These are phyloP conservation scores for Laspeyria flexula DNA, from an alignment of 2,888 invertebrate genomes.

Conservation along the genomic window DNA sequence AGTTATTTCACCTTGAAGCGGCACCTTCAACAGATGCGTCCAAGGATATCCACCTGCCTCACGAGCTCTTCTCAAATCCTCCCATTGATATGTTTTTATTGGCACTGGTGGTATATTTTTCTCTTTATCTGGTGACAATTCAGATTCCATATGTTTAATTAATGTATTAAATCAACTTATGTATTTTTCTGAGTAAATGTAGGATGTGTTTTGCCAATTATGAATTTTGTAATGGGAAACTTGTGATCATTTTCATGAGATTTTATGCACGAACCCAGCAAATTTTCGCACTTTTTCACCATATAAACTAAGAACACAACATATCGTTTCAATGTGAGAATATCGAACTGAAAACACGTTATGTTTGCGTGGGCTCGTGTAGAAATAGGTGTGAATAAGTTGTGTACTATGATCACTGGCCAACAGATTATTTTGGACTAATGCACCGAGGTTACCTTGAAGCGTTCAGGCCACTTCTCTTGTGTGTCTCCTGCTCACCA, in stretches of 20 bases:
- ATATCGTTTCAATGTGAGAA: constrained; percentile 80
- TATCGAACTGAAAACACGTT: constrained; percentile 80
- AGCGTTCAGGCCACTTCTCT: constrained; percentile 59
- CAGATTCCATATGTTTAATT: constrained; percentile 84
- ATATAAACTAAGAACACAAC: constrained; percentile 82
- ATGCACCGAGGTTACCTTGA: constrained; percentile 79
- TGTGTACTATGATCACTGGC: constrained; percentile 77
- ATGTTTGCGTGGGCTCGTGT: constrained; percentile 83
- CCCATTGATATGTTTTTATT: constrained; percentile 93
- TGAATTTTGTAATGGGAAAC: constrained; percentile 34
- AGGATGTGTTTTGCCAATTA: constrained; percentile 46
- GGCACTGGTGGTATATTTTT: constrained; percentile 88
- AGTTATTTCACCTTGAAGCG: constrained; percentile 82
- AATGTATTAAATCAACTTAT: constrained; percentile 46
- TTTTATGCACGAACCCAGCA: constrained; percentile 68
- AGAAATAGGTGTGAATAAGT: constrained; percentile 84
- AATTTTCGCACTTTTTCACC: constrained; percentile 71
- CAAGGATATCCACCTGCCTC: constrained; percentile 92
- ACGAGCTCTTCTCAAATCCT: constrained; percentile 90
- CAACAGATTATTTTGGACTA: constrained; percentile 73
- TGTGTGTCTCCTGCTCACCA: constrained; percentile 57
- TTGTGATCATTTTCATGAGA: constrained; percentile 31
- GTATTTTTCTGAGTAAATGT: constrained; percentile 26
- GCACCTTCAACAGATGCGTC: constrained; percentile 91
- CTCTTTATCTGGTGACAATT: constrained; percentile 83